These are phyloP conservation scores for Drosophila azteca DNA, from an alignment of 1,140 invertebrate species.

Conservation along the genomic window DNA sequence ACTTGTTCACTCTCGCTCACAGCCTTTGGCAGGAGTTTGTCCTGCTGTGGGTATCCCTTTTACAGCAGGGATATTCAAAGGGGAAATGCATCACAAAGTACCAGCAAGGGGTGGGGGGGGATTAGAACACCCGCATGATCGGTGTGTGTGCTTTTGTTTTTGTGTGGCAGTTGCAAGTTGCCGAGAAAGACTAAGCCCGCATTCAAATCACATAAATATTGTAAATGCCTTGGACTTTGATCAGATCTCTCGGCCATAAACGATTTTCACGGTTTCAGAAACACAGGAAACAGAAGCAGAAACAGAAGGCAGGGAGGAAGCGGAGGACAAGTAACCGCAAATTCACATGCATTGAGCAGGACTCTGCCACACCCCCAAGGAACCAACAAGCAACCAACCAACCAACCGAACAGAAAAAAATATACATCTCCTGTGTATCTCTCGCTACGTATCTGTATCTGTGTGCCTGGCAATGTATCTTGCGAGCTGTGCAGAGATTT, in stretches of 20 bases:
- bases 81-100: constrained; percentile 41
- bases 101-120: not conserved
- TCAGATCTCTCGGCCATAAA: constrained; percentile 45
- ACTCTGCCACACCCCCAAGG: constrained; percentile 3
- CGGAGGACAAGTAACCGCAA: constrained; percentile 55
- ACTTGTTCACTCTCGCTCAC: constrained; percentile 42
- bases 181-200: constrained; percentile 47
- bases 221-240: constrained; percentile 39
- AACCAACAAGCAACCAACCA: not conserved
- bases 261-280: constrained; percentile 57
- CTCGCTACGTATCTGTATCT: constrained; percentile 30
- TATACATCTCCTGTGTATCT: constrained; percentile 30
- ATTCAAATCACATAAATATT: constrained; percentile 72
- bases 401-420: constrained; percentile 37
- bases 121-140: constrained; percentile 51
- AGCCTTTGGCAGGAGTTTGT: constrained; percentile 33
- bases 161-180: constrained; percentile 6
- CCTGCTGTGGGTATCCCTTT: constrained; percentile 49
- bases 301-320: not conserved
- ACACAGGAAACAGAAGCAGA: constrained; percentile 1
- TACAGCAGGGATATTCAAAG: too few species aligned
- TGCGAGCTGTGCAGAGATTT: constrained; percentile 64
- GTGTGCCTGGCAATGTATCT: constrained; percentile 50
- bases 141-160: constrained; percentile 1
- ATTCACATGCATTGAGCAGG: constrained; percentile 71